Percentiles rank a stretch among this genome's conserved stretches.
Conservation (phyloP, 2,888 invertebrate species). For the Notodonta dromedarius region DNA sequence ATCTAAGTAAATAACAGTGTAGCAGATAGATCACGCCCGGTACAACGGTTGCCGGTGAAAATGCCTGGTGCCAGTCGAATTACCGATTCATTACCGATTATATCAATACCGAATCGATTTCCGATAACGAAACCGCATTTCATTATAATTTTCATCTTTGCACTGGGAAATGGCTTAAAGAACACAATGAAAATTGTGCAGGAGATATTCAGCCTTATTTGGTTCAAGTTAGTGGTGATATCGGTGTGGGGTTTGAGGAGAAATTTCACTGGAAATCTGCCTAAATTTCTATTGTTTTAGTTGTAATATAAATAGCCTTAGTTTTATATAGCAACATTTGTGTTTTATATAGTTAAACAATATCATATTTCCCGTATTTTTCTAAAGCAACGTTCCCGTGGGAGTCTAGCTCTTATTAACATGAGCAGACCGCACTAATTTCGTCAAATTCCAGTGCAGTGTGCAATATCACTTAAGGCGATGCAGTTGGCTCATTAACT, state of each 20-base stretch:
- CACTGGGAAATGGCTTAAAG: conserved; percentile 20
- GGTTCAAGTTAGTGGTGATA: background rate
- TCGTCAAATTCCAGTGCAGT: background rate
- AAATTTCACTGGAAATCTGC: background rate
- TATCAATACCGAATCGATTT: conserved; percentile 29
- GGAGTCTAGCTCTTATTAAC: background rate
- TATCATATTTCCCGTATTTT: background rate
- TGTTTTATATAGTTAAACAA: too few relatives aligned
- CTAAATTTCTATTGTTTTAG: background rate
- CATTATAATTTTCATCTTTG: conserved; percentile 18
- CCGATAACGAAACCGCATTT: conserved; percentile 32
- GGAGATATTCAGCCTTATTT: background rate
- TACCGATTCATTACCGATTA: conserved; percentile 45
- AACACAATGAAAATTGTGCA: background rate
- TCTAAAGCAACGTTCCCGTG: conserved; percentile 2
- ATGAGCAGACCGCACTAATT: background rate
- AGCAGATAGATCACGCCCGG: conserved; percentile 53
- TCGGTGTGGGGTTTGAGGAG: background rate
- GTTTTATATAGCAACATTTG: too few relatives aligned
- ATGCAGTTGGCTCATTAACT: conserved; percentile 12
- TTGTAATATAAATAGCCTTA: too few relatives aligned
- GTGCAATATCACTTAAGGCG: conserved; percentile 14
- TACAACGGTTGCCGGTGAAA: conserved; percentile 51
- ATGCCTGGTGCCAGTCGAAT: conserved; percentile 41
- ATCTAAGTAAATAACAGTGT: conserved; percentile 26